Evolutionary conservation across 2,113 vertebrate species (phyloP).

Genomic region (Peucedramus taeniatus): DNA sequence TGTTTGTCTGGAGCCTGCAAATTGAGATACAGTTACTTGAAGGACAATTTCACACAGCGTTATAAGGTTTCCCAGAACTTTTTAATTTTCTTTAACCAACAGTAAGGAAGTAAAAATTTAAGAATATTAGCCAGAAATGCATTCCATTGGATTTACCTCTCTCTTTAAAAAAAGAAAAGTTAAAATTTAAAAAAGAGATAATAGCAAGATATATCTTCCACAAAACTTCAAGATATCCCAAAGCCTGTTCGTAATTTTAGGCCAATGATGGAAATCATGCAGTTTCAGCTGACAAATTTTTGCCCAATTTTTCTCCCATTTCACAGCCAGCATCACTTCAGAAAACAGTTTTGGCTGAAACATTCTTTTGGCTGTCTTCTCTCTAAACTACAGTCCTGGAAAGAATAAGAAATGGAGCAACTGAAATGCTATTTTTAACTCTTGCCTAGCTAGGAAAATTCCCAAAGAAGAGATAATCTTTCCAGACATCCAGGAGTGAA

Average conservation of each 20-base stretch:
- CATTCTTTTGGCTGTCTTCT: background rate
- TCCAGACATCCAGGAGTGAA: background rate
- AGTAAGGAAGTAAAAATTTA: background rate
- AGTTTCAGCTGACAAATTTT: background rate
- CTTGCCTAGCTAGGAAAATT: background rate
- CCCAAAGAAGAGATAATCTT: background rate
- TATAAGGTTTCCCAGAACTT: background rate
- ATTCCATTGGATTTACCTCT: background rate
- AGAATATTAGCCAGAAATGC: background rate
- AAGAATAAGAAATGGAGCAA: background rate
- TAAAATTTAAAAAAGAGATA: background rate
- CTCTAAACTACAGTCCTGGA: background rate
- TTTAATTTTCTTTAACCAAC: background rate
- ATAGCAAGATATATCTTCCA: background rate
- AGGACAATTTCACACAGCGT: background rate
- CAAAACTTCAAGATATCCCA: background rate
- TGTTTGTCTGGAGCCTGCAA: conserved; percentile 91
- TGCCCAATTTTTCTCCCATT: background rate
- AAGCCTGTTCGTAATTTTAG: background rate
- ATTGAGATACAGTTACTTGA: conserved; percentile 28
- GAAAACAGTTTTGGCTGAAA: background rate
- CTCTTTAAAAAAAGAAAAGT: background rate
- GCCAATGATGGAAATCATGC: background rate
- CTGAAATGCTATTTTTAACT: background rate
- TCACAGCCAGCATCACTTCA: background rate